These are phyloP conservation scores for Centropus unirufus DNA, from an alignment of 2,113 vertebrate species.

Conservation along the genomic window DNA sequence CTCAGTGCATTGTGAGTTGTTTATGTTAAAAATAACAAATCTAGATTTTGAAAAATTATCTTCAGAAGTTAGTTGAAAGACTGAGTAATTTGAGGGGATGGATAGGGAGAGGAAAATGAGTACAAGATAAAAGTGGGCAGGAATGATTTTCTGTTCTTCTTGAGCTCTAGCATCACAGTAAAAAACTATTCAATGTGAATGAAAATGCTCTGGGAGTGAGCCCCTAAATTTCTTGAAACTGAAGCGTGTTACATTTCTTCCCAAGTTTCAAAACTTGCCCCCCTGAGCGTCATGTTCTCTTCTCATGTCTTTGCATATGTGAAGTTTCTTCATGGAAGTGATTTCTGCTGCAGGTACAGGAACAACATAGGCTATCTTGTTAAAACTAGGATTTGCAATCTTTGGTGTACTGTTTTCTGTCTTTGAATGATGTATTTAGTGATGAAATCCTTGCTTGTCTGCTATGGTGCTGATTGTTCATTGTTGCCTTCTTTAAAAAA, in stretches of 20 bases:
- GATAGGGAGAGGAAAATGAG: too few species aligned
- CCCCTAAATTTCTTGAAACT: background rate
- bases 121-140: background rate
- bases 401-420: background rate
- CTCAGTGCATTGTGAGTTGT: accelerated
- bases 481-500: background rate
- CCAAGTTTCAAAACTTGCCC: background rate
- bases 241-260: background rate
- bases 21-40: background rate
- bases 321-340: background rate
- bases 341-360: background rate
- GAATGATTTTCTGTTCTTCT: background rate
- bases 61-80: background rate
- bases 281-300: accelerated
- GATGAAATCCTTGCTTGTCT: background rate
- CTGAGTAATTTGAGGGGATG: background rate
- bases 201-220: background rate
- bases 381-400: background rate
- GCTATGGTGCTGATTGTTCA: background rate
- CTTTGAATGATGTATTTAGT: background rate
- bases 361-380: background rate
- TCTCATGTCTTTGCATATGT: accelerated
- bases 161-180: background rate
- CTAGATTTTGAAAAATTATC: background rate
- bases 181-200: background rate